phyloP scores from a whole-genome alignment of 2,113 vertebrate genomes.

The Chunga burmeisteri region DNA sequence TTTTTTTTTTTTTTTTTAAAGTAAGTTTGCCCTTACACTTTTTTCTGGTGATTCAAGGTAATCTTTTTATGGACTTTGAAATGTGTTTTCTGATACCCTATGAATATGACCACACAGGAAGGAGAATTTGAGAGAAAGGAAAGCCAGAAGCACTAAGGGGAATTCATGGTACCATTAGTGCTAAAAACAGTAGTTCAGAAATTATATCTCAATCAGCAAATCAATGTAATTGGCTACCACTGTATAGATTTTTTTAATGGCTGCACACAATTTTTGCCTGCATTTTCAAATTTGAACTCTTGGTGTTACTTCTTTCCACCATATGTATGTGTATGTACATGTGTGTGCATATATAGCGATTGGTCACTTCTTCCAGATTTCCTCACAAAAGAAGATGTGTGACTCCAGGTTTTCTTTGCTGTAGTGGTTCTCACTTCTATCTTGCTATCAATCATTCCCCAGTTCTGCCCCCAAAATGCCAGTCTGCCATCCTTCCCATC shows the following conservation, averaged over 20 bases:
- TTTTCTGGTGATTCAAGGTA: not conserved
- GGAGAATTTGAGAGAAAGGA: not conserved
- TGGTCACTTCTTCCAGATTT: not conserved
- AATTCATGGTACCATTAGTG: not conserved
- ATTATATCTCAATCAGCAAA: not conserved
- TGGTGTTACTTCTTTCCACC: not conserved
- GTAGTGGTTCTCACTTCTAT: not conserved
- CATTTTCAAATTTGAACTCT: not conserved
- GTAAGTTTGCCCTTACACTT: not conserved
- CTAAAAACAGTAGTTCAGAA: not conserved
- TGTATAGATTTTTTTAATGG: not conserved
- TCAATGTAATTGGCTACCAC: not conserved
- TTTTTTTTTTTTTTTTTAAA: not conserved
- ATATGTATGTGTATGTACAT: not conserved
- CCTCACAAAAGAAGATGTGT: not conserved
- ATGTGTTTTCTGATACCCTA: not conserved
- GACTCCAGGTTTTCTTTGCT: not conserved
- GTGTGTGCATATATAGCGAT: not conserved
- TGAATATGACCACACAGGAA: not conserved
- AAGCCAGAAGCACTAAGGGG: not conserved
- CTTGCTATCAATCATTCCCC: not conserved
- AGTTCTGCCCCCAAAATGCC: not conserved
- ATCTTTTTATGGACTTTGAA: not conserved
- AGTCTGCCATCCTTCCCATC: not conserved
- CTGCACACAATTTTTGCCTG: not conserved